A percentile compares a stretch with the other conserved stretches of the same genome.
Conservation (phyloP, 2,888 invertebrate genomes). For the Scaptomyza cyrtandrae region DNA sequence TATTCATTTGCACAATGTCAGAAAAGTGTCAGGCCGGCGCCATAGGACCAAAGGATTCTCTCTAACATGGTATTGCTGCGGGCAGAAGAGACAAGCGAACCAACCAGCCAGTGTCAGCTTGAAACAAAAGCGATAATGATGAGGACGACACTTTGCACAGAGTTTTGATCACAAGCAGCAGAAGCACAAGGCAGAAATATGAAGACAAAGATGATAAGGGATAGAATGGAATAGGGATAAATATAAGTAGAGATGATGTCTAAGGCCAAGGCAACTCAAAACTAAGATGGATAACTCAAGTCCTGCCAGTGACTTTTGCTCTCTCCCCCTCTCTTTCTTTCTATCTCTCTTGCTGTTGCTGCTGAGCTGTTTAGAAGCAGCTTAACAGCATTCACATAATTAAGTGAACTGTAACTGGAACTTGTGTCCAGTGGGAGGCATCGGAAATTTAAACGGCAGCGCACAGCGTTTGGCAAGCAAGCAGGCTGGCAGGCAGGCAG, state of each 20-base stretch:
- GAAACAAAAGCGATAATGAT: conserved; percentile 77
- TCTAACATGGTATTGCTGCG: conserved; percentile 41
- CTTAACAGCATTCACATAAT: conserved; percentile 69
- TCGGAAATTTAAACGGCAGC: conserved; percentile 49
- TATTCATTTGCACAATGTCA: conserved; percentile 82
- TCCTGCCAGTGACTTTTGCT: conserved; percentile 55
- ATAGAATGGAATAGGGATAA: conserved; percentile 12
- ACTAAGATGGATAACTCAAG: conserved; percentile 76
- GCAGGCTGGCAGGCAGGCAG: not conserved
- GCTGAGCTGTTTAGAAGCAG: conserved; percentile 31
- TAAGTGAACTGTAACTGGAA: conserved; percentile 63
- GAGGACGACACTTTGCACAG: conserved; percentile 70
- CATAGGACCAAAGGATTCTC: conserved; percentile 81
- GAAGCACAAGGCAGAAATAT: conserved; percentile 1
- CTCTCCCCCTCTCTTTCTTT: not conserved
- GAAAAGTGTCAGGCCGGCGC: conserved; percentile 81
- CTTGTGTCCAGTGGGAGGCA: conserved; percentile 35
- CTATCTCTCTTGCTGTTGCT: not conserved
- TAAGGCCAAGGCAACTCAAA: conserved; percentile 55
- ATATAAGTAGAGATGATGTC: conserved; percentile 22
- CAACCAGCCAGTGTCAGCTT: conserved; percentile 39
- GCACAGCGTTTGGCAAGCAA: conserved; percentile 21
- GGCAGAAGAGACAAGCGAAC: conserved; percentile 36
- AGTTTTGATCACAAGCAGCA: conserved; percentile 68
- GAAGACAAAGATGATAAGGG: conserved; percentile 1